These are phyloP conservation scores for Geococcyx californianus DNA, from an alignment of 2,113 vertebrate species.

Conservation along the genomic window DNA sequence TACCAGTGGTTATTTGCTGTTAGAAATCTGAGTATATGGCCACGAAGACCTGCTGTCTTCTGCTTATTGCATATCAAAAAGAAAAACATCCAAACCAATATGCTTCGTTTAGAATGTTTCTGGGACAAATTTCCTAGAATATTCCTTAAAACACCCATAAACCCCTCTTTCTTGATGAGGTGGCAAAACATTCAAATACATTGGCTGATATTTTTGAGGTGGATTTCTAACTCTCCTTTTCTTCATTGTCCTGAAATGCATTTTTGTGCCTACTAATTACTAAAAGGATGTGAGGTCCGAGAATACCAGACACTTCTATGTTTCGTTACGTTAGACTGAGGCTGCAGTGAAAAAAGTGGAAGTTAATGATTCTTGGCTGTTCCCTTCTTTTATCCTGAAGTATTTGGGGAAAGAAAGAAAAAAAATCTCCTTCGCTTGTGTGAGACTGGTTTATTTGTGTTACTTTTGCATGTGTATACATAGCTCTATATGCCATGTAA, in stretches of 20 bases:
- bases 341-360: neutral
- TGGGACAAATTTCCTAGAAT: neutral
- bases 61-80: neutral
- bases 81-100: neutral
- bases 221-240: neutral
- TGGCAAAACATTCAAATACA: neutral
- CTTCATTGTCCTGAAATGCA: neutral
- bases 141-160: neutral
- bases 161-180: neutral
- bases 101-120: neutral
- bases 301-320: neutral
- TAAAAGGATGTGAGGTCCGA: neutral
- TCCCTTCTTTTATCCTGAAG: neutral
- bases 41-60: neutral
- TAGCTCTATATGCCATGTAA: neutral
- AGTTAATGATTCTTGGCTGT: neutral
- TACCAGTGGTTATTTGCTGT: neutral
- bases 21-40: neutral
- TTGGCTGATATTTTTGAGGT: neutral
- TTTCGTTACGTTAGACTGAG: neutral
- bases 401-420: neutral
- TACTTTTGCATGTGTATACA: rapidly evolving
- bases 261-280: neutral
- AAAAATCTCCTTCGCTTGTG: neutral
- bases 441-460: neutral